A percentile compares a stretch with the other conserved stretches of the same genome.
Evolutionary conservation across 2,113 vertebrate species (phyloP).

Genomic region (Andinoacara biseriatus): DNA sequence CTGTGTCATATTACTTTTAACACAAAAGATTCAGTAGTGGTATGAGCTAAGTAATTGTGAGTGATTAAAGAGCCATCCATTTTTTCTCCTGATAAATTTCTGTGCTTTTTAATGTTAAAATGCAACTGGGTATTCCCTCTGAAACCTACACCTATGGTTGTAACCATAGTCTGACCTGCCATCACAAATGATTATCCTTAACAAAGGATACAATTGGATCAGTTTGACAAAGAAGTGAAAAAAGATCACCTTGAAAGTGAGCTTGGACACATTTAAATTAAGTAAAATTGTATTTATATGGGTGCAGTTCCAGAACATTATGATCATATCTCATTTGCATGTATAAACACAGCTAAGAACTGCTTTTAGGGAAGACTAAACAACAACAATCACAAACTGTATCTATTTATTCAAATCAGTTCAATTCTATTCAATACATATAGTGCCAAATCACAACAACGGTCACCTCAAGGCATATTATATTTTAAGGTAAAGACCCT

Average conservation of each 20-base stretch:
- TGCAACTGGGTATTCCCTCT: not conserved
- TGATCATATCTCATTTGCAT: too few relatives aligned
- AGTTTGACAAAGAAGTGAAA: not conserved
- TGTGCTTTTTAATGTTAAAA: not conserved
- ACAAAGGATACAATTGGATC: not conserved
- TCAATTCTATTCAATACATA: too few relatives aligned
- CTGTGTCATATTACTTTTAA: not conserved
- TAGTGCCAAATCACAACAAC: too few relatives aligned
- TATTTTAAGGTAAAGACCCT: too few relatives aligned
- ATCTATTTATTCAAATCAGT: not conserved
- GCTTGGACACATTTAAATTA: too few relatives aligned
- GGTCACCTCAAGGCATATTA: too few relatives aligned
- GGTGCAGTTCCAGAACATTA: too few relatives aligned
- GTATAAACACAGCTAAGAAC: not conserved
- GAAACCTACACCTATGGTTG: not conserved
- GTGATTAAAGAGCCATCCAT: not conserved
- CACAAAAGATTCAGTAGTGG: not conserved
- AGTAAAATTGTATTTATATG: too few relatives aligned
- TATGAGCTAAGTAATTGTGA: not conserved
- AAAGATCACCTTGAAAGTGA: not conserved
- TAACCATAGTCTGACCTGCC: not conserved
- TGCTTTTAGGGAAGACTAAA: not conserved
- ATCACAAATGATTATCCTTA: not conserved
- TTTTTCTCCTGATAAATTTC: not conserved
- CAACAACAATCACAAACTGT: not conserved